A percentile compares a stretch with the other conserved stretches of the same genome.
Conservation (phyloP, 1,140 invertebrate genomes). For the Aphidius ervi region DNA sequence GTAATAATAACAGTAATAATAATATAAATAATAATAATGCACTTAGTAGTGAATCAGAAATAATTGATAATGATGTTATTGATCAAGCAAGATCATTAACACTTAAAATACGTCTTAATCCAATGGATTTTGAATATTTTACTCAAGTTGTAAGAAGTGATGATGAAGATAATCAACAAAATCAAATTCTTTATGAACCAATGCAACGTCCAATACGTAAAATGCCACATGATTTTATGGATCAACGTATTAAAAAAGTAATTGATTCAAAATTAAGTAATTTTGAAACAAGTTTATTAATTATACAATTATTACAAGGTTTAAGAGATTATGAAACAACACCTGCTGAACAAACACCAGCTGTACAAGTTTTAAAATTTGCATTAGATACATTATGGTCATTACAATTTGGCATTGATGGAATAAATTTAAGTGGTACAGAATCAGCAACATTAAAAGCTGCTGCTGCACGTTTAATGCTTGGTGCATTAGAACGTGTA, state of each 20-base stretch:
- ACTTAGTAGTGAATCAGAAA: conserved; percentile 53
- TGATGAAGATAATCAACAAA: conserved; percentile 45
- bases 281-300: conserved; percentile 58
- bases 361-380: conserved; percentile 61
- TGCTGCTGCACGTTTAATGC: conserved; percentile 57
- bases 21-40: conserved; percentile 15
- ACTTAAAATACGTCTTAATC: conserved; percentile 57
- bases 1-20: no score
- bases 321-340: conserved; percentile 56
- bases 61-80: conserved; percentile 51
- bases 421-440: conserved; percentile 27
- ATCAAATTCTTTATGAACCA: conserved; percentile 29
- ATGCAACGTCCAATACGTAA: conserved; percentile 35
- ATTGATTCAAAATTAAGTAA: conserved; percentile 54
- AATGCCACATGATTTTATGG: conserved; percentile 55
- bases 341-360: conserved; percentile 56
- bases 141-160: conserved; percentile 57
- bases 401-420: conserved; percentile 56
- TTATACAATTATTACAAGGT: conserved; percentile 58
- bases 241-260: conserved; percentile 54
- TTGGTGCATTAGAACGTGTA: conserved; percentile 58
- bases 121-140: conserved; percentile 66
- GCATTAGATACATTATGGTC: conserved; percentile 59
- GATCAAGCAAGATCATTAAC: conserved; percentile 53
- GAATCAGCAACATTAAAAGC: conserved; percentile 55